Evolutionary conservation across 2,113 vertebrate genomes (phyloP), one percentile per base, ranked within the genome.

Genomic region (Callionymus lyra): DNA sequence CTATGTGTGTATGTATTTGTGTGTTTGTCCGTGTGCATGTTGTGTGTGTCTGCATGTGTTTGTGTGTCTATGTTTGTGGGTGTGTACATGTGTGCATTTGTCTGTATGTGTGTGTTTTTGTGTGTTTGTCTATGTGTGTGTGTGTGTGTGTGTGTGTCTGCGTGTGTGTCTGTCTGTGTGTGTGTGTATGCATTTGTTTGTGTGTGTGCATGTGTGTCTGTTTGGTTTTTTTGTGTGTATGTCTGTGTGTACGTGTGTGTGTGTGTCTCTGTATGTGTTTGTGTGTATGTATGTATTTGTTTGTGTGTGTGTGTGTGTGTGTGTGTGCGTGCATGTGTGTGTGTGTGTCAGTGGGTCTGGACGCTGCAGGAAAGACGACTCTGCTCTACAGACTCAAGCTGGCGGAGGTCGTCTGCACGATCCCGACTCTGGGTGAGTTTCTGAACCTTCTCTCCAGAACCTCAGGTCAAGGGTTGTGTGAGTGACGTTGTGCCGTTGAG

Each of bases 361-460:
- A 44, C 6, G 42, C 42, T 12, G 42, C 42, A 4, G 42, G 42
- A 12, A 44, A 44, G 33, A 44, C 42, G 1, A 44, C 42, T 9
- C 31, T 44, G 31, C 42, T 44, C 15, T 44, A 44, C 42, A 34
- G 42, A 9, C 16, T 44, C 31, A 44, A 44, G 31, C 31, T 44
- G 31, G 42, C 42, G 12, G 42, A 44, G 31, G 42, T 44, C 31
- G 42, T 44, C 42, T 33, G 31, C 16, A 44, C 42, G 6, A 44
- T 44, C 31, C 42, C 42, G 8, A 44, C 42, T 12, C 31, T 44
- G 15, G 42, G 42, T 44, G 10, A 17, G 42, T 12, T 36, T 36
- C 2, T 12, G 12, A 13, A 15, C 15, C 14, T 4, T 6, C 10
- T 38, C 36, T 5, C 12, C 3, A 37, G 2, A 37, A 15, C 14